phyloP scores from a whole-genome alignment of 2,113 vertebrate species.

The Tragelaphus scriptus region DNA sequence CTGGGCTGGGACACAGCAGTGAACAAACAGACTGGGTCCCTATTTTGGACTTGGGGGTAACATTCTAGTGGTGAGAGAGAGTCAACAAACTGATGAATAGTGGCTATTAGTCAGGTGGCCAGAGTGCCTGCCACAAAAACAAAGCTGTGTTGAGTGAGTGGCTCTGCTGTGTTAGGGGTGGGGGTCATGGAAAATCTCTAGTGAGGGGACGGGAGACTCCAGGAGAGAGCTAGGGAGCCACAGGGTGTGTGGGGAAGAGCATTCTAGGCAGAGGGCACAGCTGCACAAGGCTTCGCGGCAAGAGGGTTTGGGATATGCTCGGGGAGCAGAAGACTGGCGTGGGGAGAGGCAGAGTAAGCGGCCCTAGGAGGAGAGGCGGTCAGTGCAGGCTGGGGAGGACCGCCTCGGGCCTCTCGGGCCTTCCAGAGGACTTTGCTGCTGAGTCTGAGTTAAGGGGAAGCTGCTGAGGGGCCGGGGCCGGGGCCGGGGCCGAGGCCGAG shows the following conservation, averaged over 20 bases:
- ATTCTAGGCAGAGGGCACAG: neutral
- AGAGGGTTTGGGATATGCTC: neutral
- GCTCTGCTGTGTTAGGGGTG: neutral
- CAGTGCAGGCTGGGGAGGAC: neutral
- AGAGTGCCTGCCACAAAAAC: neutral
- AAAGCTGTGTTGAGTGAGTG: neutral
- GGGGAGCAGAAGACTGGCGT: neutral
- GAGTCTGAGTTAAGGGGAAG: neutral
- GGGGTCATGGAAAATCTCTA: neutral
- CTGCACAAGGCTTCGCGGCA: accelerated
- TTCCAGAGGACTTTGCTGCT: neutral
- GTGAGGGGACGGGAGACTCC: neutral
- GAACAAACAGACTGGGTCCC: neutral
- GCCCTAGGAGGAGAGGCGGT: neutral
- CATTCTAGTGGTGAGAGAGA: neutral
- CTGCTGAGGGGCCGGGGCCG: neutral
- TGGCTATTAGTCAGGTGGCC: neutral
- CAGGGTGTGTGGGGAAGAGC: neutral
- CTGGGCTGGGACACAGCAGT: neutral
- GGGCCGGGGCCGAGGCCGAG: neutral
- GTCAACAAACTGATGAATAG: neutral
- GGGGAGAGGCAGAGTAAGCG: accelerated
- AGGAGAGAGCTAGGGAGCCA: neutral
- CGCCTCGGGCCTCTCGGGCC: neutral
- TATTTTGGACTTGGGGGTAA: neutral